phyloP scores from a whole-genome alignment of 1,140 invertebrate genomes.

The Pseudomyrmex sp. region DNA sequence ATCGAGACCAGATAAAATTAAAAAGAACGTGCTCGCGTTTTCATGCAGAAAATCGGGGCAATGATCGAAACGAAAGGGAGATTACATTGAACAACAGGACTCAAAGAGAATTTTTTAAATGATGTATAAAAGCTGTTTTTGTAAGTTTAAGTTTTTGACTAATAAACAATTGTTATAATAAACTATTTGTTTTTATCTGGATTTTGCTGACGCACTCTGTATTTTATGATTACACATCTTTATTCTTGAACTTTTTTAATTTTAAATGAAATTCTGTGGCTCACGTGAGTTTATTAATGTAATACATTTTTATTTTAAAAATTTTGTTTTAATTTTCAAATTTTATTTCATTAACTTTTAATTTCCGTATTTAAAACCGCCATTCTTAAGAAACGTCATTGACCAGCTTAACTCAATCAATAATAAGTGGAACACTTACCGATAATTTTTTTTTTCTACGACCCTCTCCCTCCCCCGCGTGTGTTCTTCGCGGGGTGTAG shows the following conservation, averaged over 20 bases:
- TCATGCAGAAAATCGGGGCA: not conserved
- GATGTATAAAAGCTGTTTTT: not conserved
- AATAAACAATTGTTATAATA: too few species aligned
- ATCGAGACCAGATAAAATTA: too few species aligned
- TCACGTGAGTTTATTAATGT: too few species aligned
- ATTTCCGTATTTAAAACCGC: constrained; percentile 28
- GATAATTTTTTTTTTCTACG: constrained; percentile 61
- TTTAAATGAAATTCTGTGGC: too few species aligned
- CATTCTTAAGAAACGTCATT: constrained; percentile 45
- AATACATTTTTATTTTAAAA: not conserved
- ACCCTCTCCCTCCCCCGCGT: constrained; percentile 16
- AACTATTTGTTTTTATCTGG: too few species aligned
- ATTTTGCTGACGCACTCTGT: too few species aligned
- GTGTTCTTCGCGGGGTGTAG: constrained; percentile 58
- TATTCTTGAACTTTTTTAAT: too few species aligned
- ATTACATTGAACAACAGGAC: not conserved
- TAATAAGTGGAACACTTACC: constrained; percentile 71
- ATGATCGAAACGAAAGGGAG: not conserved
- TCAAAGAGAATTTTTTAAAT: not conserved
- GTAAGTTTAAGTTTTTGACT: too few species aligned
- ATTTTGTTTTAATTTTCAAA: not conserved
- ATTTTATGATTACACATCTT: too few species aligned
- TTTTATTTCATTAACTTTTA: not conserved
- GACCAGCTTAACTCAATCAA: constrained; percentile 63
- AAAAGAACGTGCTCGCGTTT: too few species aligned